phyloP scores from a whole-genome alignment of 1,140 invertebrate genomes.

The Cotesia vestalis region DNA sequence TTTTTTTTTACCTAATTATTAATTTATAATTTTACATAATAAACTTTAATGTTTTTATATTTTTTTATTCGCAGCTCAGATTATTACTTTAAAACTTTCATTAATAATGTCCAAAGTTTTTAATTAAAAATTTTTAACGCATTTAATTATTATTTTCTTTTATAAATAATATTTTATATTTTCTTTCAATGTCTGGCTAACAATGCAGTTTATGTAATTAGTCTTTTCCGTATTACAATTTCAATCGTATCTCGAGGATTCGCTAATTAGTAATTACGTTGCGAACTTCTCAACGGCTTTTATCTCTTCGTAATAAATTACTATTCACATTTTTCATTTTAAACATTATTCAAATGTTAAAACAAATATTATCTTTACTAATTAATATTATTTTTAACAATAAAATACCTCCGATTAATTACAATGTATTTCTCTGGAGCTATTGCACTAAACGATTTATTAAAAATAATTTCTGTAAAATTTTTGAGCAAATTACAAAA shows the following conservation, averaged over 20 bases:
- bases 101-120: neutral
- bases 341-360: neutral
- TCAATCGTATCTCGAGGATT: constrained; percentile 12
- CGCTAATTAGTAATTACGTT: constrained; percentile 20
- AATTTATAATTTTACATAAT: no score
- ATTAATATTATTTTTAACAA: constrained; percentile 1
- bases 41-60: no score
- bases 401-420: no score
- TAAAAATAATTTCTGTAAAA: no score
- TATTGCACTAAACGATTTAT: no score
- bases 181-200: neutral
- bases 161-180: neutral
- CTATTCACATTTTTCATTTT: no score
- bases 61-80: no score
- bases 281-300: neutral
- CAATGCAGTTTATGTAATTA: constrained; percentile 7
- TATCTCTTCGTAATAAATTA: neutral
- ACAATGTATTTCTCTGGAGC: no score
- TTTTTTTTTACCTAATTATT: no score
- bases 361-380: neutral
- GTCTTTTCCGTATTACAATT: neutral
- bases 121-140: neutral
- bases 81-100: no score
- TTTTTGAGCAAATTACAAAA: no score
- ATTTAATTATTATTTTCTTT: neutral